Percentiles rank a stretch among this genome's conserved stretches.
These are phyloP conservation scores for Nasonia giraulti DNA, from an alignment of 1,140 invertebrate genomes.

Conservation along the genomic window DNA sequence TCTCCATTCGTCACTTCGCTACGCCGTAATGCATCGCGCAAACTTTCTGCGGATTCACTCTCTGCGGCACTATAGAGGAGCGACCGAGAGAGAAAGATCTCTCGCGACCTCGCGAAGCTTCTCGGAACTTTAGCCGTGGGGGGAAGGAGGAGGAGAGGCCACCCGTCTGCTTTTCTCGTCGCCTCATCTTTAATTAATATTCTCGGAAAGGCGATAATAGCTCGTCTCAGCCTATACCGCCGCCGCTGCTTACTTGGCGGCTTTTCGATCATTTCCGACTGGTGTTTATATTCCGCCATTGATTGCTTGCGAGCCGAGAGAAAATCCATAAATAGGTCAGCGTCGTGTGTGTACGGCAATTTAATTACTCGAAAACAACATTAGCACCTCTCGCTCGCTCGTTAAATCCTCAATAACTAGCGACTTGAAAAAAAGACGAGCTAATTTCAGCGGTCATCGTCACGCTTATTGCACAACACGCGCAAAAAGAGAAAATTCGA, in stretches of 20 bases:
- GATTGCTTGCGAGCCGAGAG: not conserved
- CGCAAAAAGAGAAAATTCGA: slow-evolving; percentile 2
- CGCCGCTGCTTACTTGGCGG: not conserved
- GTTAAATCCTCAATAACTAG: slow-evolving; percentile 16
- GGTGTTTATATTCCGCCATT: not conserved
- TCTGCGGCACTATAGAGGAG: not conserved
- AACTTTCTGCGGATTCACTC: slow-evolving; percentile 40
- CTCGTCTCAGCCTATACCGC: slow-evolving; percentile 17
- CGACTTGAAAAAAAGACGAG: not conserved
- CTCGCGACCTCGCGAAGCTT: slow-evolving; percentile 39
- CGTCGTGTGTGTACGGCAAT: not conserved
- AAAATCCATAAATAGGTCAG: not conserved
- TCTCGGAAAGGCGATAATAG: slow-evolving; percentile 60
- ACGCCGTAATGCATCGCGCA: slow-evolving; percentile 24
- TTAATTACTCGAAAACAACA: not conserved
- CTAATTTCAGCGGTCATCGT: not conserved
- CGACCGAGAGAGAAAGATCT: not conserved
- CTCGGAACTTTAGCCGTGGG: slow-evolving; percentile 43
- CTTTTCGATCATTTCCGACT: not conserved
- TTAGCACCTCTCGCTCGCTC: not conserved
- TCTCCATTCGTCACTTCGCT: slow-evolving; percentile 40
- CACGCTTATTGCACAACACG: not conserved
- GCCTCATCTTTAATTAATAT: slow-evolving; percentile 59
- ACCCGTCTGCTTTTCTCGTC: slow-evolving; percentile 35
- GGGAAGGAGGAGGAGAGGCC: not conserved